Evolutionary conservation across 2,113 vertebrate species (phyloP), one percentile per base, ranked within the genome.

Genomic region (Tyto alba): DNA sequence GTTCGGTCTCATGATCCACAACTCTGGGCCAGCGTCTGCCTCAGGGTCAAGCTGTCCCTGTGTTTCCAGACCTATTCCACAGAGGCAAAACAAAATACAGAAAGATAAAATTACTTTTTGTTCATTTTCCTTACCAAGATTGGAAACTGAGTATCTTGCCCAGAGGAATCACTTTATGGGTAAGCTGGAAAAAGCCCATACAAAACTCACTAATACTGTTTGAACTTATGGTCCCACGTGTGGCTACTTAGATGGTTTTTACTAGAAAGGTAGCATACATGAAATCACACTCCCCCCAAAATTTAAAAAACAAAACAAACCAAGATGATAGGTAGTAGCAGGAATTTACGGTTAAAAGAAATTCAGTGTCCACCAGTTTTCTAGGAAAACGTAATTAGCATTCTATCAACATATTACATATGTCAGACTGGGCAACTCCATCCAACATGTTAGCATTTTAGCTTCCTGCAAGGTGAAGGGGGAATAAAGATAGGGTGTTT

Each of bases 41-140:
- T 89, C 27, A 18, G 34, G 43, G 62, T 82, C 81, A 89, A 92
- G 68, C 23, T 25, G 74, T 57, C 18, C 13, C 18, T 71, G 18
- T 64, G 59, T 69, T 66, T 79, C 62, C 74, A 95, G 52, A 81
- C 27, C 23, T 62, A 56, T 71, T 93, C 86, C 91, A 91, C 78
- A 92, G 55, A 91, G 67, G 25, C 16, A 73, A 81, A 93, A 85
- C n/a, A 89, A 89, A 85, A 85, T 36, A 94, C 48, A 88, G 55
- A 53, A 84, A 71, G 59, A 86, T 25, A 64, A 78, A 92, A 90
- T 96, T 96, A 80, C 60, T 87, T 93, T 74, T 56, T 87, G 12
- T 88, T 95, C 56, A 89, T 85, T 93, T 88, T 89, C 45, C 52
- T 62, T 76, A 34, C 73, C 34, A 48, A 68, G 40, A 68, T 18